These are phyloP conservation scores for Tenualosa thibaudeaui DNA, from an alignment of 2,797 vertebrate genomes.

Conservation along the genomic window DNA sequence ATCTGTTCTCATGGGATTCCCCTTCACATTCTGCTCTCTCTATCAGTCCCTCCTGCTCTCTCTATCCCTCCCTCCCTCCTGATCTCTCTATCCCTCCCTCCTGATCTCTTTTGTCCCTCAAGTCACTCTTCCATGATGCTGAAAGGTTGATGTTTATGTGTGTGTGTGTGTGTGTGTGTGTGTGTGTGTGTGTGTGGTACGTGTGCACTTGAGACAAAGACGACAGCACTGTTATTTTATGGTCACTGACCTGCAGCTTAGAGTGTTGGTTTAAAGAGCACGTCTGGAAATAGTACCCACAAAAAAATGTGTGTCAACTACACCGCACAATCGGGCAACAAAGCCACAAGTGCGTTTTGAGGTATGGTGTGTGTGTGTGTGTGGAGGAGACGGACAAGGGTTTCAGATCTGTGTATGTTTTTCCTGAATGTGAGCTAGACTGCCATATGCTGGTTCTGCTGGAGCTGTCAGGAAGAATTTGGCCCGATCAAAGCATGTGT, in stretches of 20 bases:
- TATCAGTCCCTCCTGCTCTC: not conserved
- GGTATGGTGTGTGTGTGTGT: not conserved
- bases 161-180: not conserved
- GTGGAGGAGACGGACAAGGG: not conserved
- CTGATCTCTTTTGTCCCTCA: not conserved
- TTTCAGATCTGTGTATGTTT: too few species aligned
- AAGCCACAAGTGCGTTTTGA: not conserved
- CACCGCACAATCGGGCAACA: too few species aligned
- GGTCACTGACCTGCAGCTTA: not conserved
- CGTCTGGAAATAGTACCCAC: constrained; percentile 14
- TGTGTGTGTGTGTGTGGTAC: not conserved
- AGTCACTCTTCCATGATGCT: not conserved
- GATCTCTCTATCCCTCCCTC: too few species aligned
- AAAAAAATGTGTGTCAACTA: not conserved
- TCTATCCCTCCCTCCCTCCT: not conserved
- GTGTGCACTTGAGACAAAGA: not conserved
- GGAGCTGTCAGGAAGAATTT: constrained; percentile 5
- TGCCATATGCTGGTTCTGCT: not conserved
- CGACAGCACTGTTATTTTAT: not conserved
- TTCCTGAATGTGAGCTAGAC: too few species aligned
- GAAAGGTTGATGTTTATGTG: not conserved
- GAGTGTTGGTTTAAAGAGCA: constrained; percentile 16
- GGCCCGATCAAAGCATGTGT: not conserved
- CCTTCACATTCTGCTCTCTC: not conserved
- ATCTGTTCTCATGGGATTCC: not conserved